phyloP scores from a whole-genome alignment of 2,797 vertebrate species.

The Coluber constrictor region DNA sequence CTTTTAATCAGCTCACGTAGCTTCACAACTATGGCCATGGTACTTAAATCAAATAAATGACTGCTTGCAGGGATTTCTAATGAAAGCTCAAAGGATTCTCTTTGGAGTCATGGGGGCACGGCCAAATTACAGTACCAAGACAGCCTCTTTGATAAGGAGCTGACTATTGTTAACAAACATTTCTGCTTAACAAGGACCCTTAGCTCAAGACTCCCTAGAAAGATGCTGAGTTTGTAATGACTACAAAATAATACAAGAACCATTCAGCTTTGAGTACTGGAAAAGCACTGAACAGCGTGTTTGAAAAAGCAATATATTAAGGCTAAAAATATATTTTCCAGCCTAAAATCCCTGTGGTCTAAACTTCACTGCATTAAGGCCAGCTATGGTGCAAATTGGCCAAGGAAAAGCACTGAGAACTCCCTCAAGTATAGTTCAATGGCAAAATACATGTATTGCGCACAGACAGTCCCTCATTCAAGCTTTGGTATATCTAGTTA shows the following conservation, averaged over 20 bases:
- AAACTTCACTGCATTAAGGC: neutral
- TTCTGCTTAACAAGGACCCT: neutral
- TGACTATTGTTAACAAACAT: neutral
- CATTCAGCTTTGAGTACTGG: neutral
- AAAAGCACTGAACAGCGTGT: neutral
- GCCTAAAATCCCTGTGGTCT: neutral
- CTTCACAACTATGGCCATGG: neutral
- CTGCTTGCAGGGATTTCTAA: neutral
- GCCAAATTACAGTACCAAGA: neutral
- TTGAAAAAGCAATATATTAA: neutral
- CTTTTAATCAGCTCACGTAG: neutral
- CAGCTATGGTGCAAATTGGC: neutral
- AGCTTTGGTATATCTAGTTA: neutral
- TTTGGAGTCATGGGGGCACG: neutral
- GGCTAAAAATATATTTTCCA: neutral
- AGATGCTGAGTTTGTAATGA: neutral
- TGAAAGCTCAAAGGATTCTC: neutral
- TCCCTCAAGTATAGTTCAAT: neutral
- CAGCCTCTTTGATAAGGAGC: neutral
- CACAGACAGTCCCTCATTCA: neutral
- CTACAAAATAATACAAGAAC: neutral
- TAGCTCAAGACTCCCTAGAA: neutral
- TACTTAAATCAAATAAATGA: conserved; percentile 9
- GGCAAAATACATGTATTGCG: neutral
- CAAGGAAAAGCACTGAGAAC: neutral